Base-by-base conservation (phyloP, 2,888 invertebrate species). In the Dexiosoma caninum region DNA sequence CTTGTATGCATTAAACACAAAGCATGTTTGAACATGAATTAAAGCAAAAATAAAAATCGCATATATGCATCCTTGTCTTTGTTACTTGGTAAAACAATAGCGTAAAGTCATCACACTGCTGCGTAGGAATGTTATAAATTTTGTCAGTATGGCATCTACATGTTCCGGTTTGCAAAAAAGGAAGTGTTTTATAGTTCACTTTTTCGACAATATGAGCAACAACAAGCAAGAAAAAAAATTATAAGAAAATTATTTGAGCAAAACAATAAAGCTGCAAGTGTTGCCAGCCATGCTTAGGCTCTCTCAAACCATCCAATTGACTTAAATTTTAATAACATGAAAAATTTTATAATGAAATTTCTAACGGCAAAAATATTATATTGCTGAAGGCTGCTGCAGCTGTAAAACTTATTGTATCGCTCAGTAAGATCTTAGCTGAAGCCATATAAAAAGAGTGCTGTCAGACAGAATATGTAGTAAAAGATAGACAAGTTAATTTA, bases 101-200 rank as follows among this genome's bases (percentile, higher is more conserved):
- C 80, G 80, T 64, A 69, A 81, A 81, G 62, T 81, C 76, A 77
- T 81, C 76, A 77, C 46, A 70, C 55, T 77, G 55, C 67, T 77
- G 67, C 71, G 67, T 77, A 76, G 76, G 80, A 81, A 81, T 81
- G 80, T 81, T 81, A 81, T 81, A 81, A 76, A 81, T 81, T 81
- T 77, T 81, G 80, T 81, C 69, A 81, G 76, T 81, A 57, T 77
- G 80, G 80, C 80, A 81, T 81, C 72, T 77, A 77, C 80, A 81
- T 72, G 76, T 81, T 81, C 80, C 80, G 80, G 76, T 72, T 76
- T 53, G 42, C 16, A 69, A 67, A 81, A 80, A 72, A 67, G 76
- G 80, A 77, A 77, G 76, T 77, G 80, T 81, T 81, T 81, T 81
- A 81, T 81, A 81, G 80, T 81, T 81, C 67, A 57, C 67, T 81